These are phyloP conservation scores for Pentalonia nigronervosa DNA, from an alignment of 1,140 invertebrate species.

Conservation along the genomic window DNA sequence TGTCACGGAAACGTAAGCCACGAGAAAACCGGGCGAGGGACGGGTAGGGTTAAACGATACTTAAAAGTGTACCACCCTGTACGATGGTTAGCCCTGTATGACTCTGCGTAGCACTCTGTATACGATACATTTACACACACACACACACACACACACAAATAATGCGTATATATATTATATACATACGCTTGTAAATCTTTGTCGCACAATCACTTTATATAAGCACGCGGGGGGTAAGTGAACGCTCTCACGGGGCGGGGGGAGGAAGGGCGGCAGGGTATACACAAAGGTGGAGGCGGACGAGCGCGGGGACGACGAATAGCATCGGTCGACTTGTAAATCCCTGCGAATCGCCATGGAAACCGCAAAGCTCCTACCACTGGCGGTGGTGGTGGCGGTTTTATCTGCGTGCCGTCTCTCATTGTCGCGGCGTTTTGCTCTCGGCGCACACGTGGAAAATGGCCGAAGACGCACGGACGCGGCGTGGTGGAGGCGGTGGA, in stretches of 20 bases:
- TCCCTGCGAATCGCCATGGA: slow-evolving; percentile 55
- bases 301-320: slow-evolving; percentile 28
- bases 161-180: neutral
- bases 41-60: neutral
- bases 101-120: neutral
- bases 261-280: neutral
- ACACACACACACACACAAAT: too few relatives aligned
- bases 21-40: too few relatives aligned
- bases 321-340: slow-evolving; percentile 47
- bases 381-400: neutral
- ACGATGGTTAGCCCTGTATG: neutral
- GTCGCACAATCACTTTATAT: slow-evolving; percentile 48
- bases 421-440: neutral
- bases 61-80: neutral
- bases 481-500: too few relatives aligned
- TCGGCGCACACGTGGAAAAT: slow-evolving; percentile 43
- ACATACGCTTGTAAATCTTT: slow-evolving; percentile 31
- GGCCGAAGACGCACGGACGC: slow-evolving; percentile 27
- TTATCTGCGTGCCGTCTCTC: neutral
- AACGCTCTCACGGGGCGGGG: neutral
- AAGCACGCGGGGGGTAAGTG: neutral
- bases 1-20: too few relatives aligned
- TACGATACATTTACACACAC: neutral
- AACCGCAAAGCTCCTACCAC: slow-evolving; percentile 54
- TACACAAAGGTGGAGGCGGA: neutral